phyloP scores from a whole-genome alignment of 2,888 invertebrate genomes.

The Coremacera marginata region DNA sequence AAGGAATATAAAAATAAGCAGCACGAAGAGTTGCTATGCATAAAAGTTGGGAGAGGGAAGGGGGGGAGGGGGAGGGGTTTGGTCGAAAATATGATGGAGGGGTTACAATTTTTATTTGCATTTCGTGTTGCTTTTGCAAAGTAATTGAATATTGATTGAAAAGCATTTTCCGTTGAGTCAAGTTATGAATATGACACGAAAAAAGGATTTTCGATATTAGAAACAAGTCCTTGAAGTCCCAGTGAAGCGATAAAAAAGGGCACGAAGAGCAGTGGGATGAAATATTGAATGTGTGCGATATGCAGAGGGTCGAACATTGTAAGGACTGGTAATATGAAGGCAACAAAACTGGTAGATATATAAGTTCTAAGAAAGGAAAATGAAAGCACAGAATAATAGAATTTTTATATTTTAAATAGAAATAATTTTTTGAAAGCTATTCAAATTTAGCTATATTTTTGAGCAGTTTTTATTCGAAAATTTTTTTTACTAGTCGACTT shows the following conservation, averaged over 20 bases:
- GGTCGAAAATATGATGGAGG: background rate
- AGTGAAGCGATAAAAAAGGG: background rate
- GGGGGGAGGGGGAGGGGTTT: background rate
- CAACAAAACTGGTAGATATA: too few relatives aligned
- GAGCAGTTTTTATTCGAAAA: too few relatives aligned
- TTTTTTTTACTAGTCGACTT: too few relatives aligned
- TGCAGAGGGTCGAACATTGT: background rate
- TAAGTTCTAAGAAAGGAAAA: too few relatives aligned
- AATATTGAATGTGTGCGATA: background rate
- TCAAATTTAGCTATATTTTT: too few relatives aligned
- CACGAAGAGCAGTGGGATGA: background rate
- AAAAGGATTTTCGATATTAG: background rate
- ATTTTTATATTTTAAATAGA: too few relatives aligned
- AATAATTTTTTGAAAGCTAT: too few relatives aligned
- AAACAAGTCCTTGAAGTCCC: background rate
- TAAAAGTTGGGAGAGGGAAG: background rate
- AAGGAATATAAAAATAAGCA: background rate
- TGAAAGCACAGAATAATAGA: too few relatives aligned
- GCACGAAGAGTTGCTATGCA: background rate
- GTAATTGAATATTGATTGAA: slow-evolving; percentile 31
- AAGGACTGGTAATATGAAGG: background rate
- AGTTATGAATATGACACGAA: background rate
- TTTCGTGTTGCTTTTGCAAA: slow-evolving; percentile 18
- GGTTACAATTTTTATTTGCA: background rate
- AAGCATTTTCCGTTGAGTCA: background rate